phyloP scores from a whole-genome alignment of 2,888 invertebrate species.

The Automeris io region DNA sequence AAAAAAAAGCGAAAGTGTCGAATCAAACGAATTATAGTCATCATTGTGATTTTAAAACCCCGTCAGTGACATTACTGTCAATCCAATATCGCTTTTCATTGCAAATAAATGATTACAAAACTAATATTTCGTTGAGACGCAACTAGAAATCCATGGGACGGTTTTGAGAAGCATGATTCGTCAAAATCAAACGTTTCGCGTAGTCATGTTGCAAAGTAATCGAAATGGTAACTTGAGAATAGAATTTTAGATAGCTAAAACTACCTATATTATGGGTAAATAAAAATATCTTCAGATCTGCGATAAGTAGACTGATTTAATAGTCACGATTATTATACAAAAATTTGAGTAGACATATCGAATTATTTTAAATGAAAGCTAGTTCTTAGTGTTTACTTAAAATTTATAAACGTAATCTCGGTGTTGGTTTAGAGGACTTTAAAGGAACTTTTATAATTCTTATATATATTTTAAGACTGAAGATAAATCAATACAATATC shows the following conservation, averaged over 20 bases:
- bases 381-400: no score
- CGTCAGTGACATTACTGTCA: conserved; percentile 45
- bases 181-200: conserved; percentile 18
- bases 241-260: background rate
- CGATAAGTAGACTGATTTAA: background rate
- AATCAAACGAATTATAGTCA: conserved; percentile 37
- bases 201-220: conserved; percentile 4
- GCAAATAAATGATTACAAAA: conserved; percentile 31
- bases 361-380: no score
- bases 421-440: no score
- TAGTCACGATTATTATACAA: background rate
- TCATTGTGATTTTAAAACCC: conserved; percentile 42
- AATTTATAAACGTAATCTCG: no score
- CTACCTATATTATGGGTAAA: background rate
- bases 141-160: conserved; percentile 15
- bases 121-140: conserved; percentile 9
- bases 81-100: conserved; percentile 50
- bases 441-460: no score
- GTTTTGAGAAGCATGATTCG: conserved; percentile 25
- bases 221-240: background rate
- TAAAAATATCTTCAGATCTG: background rate
- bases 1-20: conserved; percentile 46
- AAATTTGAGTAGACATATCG: no score
- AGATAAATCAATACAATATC: no score
- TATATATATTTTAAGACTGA: no score